Percentiles rank a stretch among this genome's conserved stretches.
Evolutionary conservation across 2,113 vertebrate species (phyloP).

Genomic region (Herpailurus yagouaroundi): DNA sequence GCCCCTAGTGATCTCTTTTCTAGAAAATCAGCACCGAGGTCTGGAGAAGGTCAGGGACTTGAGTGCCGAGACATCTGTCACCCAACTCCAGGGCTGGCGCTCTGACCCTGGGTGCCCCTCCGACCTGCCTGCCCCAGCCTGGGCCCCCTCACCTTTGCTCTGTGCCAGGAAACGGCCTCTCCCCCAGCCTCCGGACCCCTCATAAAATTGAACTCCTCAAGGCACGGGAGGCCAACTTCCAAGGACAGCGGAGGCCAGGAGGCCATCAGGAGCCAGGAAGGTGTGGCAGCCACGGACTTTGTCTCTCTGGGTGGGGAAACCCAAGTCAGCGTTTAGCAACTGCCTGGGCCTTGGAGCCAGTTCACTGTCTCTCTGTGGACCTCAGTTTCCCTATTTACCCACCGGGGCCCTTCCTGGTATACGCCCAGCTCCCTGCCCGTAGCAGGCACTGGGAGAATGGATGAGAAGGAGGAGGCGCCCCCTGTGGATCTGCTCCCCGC

Average conservation of each 20-base stretch:
- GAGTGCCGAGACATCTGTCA: neutral
- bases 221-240: neutral
- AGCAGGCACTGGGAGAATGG: too few species aligned
- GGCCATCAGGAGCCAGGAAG: neutral
- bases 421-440: accelerated
- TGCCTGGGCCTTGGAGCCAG: neutral
- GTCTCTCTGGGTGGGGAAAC: neutral
- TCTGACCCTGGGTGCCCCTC: neutral
- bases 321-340: neutral
- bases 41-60: neutral
- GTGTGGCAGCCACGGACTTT: slow-evolving; percentile 3
- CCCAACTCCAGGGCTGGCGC: neutral
- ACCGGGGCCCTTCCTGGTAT: neutral
- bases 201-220: neutral
- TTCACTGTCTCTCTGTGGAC: neutral
- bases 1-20: neutral
- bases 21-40: neutral
- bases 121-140: neutral
- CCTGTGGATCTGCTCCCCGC: neutral
- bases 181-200: neutral
- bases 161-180: neutral
- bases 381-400: neutral
- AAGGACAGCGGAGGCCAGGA: neutral
- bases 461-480: neutral
- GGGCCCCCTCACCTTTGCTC: neutral